Percentiles rank a stretch among this genome's conserved stretches.
Evolutionary conservation across 2,888 invertebrate genomes (phyloP).

Genomic region (Eumerus sabulonum): DNA sequence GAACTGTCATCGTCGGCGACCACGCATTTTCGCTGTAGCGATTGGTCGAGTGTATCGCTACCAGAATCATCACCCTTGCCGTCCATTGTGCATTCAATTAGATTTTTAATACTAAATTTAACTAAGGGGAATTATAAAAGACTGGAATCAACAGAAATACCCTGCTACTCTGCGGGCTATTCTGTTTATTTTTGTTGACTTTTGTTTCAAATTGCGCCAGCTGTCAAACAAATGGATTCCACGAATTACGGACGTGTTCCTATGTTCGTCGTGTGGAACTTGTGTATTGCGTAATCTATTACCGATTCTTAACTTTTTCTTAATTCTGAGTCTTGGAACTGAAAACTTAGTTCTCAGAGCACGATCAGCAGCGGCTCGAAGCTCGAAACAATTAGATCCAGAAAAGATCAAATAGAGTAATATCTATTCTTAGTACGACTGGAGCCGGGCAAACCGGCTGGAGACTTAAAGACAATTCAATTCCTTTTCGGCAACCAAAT

Average conservation of each 20-base stretch:
- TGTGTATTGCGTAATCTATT: constrained; percentile 15
- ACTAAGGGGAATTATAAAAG: constrained; percentile 55
- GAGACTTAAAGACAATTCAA: no score
- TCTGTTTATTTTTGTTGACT: constrained; percentile 69
- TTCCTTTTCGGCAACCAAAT: no score
- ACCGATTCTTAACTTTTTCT: neutral
- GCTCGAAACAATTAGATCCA: no score
- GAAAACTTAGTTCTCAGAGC: no score
- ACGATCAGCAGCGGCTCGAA: no score
- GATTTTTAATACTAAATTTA: constrained; percentile 58
- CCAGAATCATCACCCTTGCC: constrained; percentile 75
- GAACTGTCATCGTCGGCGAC: constrained; percentile 71
- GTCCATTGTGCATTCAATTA: constrained; percentile 72
- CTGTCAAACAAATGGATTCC: constrained; percentile 54
- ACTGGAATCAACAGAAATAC: constrained; percentile 41
- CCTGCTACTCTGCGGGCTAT: constrained; percentile 48
- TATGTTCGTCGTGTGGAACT: constrained; percentile 1
- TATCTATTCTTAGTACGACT: no score
- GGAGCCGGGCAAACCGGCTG: no score
- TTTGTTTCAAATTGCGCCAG: constrained; percentile 66
- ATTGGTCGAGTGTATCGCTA: constrained; percentile 76
- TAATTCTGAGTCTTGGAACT: no score
- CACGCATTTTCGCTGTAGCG: constrained; percentile 75
- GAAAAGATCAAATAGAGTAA: no score
- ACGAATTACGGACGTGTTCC: constrained; percentile 17